Percentiles rank a stretch among this genome's conserved stretches.
Conservation (phyloP, 2,797 vertebrate species). For the Gallinago solitaria region DNA sequence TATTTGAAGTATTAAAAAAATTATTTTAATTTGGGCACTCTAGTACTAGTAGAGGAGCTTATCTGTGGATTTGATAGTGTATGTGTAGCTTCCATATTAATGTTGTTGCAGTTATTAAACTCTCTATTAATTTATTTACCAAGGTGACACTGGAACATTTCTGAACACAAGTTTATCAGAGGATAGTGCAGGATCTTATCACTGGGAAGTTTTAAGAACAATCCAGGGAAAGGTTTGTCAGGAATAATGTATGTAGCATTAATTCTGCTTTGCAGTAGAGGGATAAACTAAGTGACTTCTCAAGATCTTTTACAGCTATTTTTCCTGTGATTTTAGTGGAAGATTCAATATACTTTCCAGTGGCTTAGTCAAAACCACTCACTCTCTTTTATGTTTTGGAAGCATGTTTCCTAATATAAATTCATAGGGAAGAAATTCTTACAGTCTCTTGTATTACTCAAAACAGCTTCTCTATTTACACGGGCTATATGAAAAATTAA, state of each 20-base stretch:
- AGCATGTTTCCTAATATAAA: neutral
- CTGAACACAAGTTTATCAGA: neutral
- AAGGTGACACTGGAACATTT: neutral
- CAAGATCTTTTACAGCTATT: neutral
- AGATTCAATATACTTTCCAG: neutral
- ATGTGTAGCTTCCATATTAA: neutral
- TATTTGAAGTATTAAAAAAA: neutral
- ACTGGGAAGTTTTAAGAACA: neutral
- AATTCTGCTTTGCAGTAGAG: neutral
- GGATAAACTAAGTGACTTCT: neutral
- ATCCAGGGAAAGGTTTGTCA: neutral
- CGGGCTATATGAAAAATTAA: neutral
- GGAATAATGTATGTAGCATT: neutral
- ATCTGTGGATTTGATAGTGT: neutral
- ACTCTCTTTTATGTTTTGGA: neutral
- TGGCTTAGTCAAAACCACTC: neutral
- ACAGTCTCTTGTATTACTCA: neutral
- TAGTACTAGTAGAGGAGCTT: neutral
- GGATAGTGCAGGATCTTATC: neutral
- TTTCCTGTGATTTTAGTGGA: neutral
- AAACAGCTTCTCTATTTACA: neutral
- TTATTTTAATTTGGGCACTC: neutral
- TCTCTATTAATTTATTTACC: neutral
- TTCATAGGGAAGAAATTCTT: neutral
- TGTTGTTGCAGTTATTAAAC: neutral